Base-by-base conservation (phyloP, 2,888 invertebrate genomes). In the Atrina japonica region DNA sequence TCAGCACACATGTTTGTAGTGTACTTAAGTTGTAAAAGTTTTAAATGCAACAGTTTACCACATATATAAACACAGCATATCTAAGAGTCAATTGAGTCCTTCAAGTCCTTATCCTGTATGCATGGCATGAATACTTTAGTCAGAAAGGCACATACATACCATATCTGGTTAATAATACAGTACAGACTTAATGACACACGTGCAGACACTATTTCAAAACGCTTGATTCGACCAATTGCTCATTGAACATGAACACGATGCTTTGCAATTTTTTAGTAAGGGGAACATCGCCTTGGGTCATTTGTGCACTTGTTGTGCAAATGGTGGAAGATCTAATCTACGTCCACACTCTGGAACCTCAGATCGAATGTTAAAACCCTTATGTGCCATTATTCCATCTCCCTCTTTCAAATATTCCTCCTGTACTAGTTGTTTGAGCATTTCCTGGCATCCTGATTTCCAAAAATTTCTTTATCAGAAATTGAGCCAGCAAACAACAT, bases 281-380 rank as follows among this genome's bases (percentile, higher is more conserved):
- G 5, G 27, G 2, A 21, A 40, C 55, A 65, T 73, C 72, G 18
- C n/a, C 40, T 25, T 7, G 45, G 21, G 43, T 27, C 67, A 72
- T 73, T 60, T 65, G 68, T 9, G 14, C n/a, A 25, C 16, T n/a
- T 21, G 21, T 16, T 23, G 40, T n/a, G 52, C 59, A 56, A 64
- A 45, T 35, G 72, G 72, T 35, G 72, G 68, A 41, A 72, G 63
- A 45, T 69, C 59, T 35, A 73, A 40, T 35, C 35, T 35, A 11
- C 5, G 35, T 35, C 35, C 35, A 35, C 35, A 35, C 5, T 35
- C 35, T 35, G 35, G 11, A 5, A 35, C 35, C 35, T 35, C 35
- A 35, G 35, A 35, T 11, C 11, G 35, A 35, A 35, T 55, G 35
- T 3, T 40, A 65, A 73, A 73, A 16, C 68, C 68, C 40, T 63